A percentile compares a stretch with the other conserved stretches of the same genome.
phyloP scores from a whole-genome alignment of 2,888 invertebrate species.

The Pyrgus malvae region DNA sequence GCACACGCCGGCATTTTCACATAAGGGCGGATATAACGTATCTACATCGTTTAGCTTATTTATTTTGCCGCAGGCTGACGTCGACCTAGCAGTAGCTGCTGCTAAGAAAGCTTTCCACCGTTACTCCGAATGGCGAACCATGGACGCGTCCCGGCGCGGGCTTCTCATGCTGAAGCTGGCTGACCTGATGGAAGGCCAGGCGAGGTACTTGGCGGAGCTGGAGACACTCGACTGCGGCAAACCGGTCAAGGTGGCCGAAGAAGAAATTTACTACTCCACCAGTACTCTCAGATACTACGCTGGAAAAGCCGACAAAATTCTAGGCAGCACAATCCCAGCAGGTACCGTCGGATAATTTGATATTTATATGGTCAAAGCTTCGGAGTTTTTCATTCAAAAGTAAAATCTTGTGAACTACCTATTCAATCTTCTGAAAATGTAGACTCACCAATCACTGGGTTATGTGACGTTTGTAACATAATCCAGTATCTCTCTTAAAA shows the following conservation, averaged over 20 bases:
- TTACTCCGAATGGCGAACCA: constrained; percentile 88
- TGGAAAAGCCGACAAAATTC: constrained; percentile 95
- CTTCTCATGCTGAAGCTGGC: constrained; percentile 87
- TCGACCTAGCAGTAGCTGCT: constrained; percentile 90
- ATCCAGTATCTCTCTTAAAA: too few relatives aligned
- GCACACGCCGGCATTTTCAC: too few relatives aligned
- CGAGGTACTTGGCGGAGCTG: constrained; percentile 88
- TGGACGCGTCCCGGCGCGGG: constrained; percentile 92
- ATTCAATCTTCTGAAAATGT: too few relatives aligned
- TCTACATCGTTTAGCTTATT: too few relatives aligned
- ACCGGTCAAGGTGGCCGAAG: constrained; percentile 87
- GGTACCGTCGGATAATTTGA: constrained; percentile 41
- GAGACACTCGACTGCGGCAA: constrained; percentile 98
- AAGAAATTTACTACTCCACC: constrained; percentile 85
- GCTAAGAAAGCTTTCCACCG: constrained; percentile 89
- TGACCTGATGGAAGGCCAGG: constrained; percentile 89
- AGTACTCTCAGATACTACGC: constrained; percentile 91
- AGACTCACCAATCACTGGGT: too few relatives aligned
- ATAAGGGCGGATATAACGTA: too few relatives aligned
- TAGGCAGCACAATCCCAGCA: constrained; percentile 88
- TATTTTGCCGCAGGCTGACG: constrained; percentile 83
- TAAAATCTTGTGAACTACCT: too few relatives aligned
- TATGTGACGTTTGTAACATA: too few relatives aligned
- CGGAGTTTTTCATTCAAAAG: too few relatives aligned
- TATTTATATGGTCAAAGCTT: too few relatives aligned